Evolutionary conservation across 2,888 invertebrate species (phyloP), one percentile per base, ranked within the genome.

Genomic region (Junonia oenone): DNA sequence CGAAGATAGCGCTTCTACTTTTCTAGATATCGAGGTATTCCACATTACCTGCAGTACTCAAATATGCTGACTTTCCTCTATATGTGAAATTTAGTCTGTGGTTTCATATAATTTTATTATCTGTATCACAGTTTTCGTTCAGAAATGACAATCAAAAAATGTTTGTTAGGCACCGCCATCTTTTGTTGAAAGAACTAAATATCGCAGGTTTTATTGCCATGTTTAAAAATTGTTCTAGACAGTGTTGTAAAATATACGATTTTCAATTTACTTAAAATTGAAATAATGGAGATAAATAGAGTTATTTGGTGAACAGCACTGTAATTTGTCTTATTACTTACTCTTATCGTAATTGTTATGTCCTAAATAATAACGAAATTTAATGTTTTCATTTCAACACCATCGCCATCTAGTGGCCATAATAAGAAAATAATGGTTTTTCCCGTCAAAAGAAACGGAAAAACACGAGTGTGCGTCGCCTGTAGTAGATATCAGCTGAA

Each of bases 401-500:
- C 56, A 11, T 15, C 61, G 82, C 78, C 85, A 82, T 80, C 89
- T 89, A 72, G 61, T 68, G 72, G 50, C 1, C 3, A 31, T 40
- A 54, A 59, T 22, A 40, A 35, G 51, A 58, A 78, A 83, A 72
- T 69, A 65, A 61, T 70, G 72, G 74, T 77, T 82, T 61, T 62
- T 70, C 68, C 78, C 77, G 84, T 87, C 87, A 87, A 90, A 88
- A 90, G 90, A 90, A 90, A 88, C 89, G 90, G 90, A 90, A 87
- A 89, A 90, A 90, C 88, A 90, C 89, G 89, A 89, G 80, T 78
- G 81, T 84, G 87, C 86, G 88, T 87, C 86, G 87, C 83, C 86
- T 89, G 64, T 83, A 78, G 85, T 88, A 85, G 88, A 83, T 90
- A 91, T 90, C 90, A 91, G 90, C 90, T 91, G 90, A 90, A 90